Conservation (phyloP, 2,113 vertebrate genomes). For the Pongo pygmaeus region DNA sequence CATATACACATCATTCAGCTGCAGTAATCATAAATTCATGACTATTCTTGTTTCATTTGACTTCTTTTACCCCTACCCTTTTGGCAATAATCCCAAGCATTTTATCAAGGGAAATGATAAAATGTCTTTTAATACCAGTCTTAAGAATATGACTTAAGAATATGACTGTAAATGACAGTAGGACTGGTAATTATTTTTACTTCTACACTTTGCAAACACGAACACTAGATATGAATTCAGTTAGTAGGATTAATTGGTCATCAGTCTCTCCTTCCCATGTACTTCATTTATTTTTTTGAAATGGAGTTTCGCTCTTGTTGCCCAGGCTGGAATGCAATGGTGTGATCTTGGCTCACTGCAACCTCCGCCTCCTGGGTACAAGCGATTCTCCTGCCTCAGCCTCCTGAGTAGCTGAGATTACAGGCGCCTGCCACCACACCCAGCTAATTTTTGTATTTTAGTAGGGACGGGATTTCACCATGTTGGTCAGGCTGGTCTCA, state of each 20-base stretch:
- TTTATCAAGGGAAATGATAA: not conserved
- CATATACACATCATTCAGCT: not conserved
- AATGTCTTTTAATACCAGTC: not conserved
- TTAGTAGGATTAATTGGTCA: not conserved
- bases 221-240: not conserved
- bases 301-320: no score
- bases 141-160: slow-evolving; percentile 23
- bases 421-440: no score
- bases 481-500: no score
- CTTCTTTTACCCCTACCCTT: not conserved
- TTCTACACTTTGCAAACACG: not conserved
- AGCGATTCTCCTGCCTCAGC: no score
- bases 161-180: not conserved
- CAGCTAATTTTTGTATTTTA: no score
- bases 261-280: not conserved
- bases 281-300: no score
- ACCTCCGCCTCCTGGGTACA: no score
- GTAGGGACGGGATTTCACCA: no score
- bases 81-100: slow-evolving; percentile 14
- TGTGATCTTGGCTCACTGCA: no score
- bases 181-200: not conserved
- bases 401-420: no score
- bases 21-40: not conserved
- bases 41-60: slow-evolving; percentile 23
- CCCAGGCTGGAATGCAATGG: no score